Conservation (phyloP, 2,797 vertebrate genomes). For the Balearica regulorum region DNA sequence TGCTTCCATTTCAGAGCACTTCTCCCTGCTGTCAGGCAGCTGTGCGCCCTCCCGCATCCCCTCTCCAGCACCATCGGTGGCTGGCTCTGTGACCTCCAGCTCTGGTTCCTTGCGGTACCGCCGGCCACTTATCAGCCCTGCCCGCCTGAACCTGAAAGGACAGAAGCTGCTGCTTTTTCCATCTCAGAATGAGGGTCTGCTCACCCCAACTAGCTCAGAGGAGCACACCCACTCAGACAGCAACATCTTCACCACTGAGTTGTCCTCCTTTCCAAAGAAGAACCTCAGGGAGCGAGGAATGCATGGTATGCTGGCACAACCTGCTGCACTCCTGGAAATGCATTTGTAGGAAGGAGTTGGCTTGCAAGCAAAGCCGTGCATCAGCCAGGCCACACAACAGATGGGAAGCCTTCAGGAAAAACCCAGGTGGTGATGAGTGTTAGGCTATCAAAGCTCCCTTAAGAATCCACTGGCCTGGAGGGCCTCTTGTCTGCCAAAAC, state of each 20-base stretch:
- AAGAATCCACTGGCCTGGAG: background rate
- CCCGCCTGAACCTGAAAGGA: slow-evolving; percentile 88
- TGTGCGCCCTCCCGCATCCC: slow-evolving; percentile 82
- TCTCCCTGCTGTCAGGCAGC: slow-evolving; percentile 84
- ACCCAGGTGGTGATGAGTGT: background rate
- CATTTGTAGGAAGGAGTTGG: background rate
- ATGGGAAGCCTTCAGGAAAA: background rate
- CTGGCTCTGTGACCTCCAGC: slow-evolving; percentile 88
- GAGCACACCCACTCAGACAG: slow-evolving; percentile 65
- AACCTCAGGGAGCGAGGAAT: background rate
- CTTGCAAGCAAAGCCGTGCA: background rate
- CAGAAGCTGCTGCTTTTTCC: slow-evolving; percentile 87
- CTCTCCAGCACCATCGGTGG: slow-evolving; percentile 87
- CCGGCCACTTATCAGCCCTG: slow-evolving; percentile 94
- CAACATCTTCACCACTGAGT: slow-evolving; percentile 58
- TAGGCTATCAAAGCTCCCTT: background rate
- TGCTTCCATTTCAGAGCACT: slow-evolving; percentile 79
- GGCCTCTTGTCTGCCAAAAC: background rate
- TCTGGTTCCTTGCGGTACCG: slow-evolving; percentile 84
- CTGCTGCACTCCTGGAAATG: background rate
- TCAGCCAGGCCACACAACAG: accelerated
- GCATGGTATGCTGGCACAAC: background rate
- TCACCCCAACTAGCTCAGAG: slow-evolving; percentile 62
- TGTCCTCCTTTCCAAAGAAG: slow-evolving; percentile 55
- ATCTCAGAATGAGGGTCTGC: slow-evolving; percentile 23